phyloP scores from a whole-genome alignment of 2,888 invertebrate genomes.

The Neoitamus cyanurus region DNA sequence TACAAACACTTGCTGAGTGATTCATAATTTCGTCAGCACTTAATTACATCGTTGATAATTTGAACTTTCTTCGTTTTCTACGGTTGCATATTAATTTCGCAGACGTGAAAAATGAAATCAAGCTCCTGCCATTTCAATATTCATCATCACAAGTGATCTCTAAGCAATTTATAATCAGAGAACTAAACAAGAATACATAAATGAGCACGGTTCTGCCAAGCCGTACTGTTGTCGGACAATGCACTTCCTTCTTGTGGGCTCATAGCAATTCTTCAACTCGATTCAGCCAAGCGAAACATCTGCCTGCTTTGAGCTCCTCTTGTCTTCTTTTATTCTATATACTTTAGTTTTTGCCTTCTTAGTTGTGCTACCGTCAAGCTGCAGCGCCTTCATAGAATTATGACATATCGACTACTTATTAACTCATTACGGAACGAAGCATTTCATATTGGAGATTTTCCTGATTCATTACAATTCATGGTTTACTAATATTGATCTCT shows the following conservation, averaged over 20 bases:
- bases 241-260: conserved; percentile 43
- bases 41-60: conserved; percentile 29
- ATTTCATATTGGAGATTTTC: not conserved
- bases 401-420: not conserved
- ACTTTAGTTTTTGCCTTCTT: not conserved
- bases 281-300: conserved; percentile 37
- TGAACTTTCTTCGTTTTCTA: not conserved
- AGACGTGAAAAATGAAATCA: conserved; percentile 35
- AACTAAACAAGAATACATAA: conserved; percentile 1
- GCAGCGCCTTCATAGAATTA: not conserved
- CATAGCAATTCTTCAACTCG: conserved; percentile 21
- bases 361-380: not conserved
- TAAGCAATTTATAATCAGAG: conserved; percentile 27
- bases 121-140: conserved; percentile 29
- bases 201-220: conserved; percentile 28
- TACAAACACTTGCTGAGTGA: not conserved
- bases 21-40: conserved; percentile 12
- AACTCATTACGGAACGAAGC: not conserved
- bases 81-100: conserved; percentile 22
- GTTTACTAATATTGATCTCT: too few species aligned
- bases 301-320: conserved; percentile 7
- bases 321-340: not conserved
- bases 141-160: conserved; percentile 34
- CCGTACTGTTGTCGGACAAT: conserved; percentile 25
- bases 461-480: not conserved